Base-by-base conservation (phyloP, 2,797 vertebrate genomes). In the Erethizon dorsatum region DNA sequence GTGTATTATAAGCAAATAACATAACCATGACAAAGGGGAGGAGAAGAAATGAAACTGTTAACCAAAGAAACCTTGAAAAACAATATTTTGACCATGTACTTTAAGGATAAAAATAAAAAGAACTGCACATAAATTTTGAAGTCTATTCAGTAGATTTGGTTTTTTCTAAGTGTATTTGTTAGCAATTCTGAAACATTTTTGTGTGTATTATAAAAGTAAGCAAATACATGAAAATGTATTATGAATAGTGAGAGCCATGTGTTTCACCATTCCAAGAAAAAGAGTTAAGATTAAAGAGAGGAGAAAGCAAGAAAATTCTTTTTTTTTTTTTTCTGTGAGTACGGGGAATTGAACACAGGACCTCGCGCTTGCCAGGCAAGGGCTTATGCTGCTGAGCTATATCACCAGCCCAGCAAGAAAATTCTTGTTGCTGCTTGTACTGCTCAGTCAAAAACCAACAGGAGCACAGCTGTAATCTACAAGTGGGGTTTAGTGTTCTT, bases 111-210 rank as follows among this genome's bases (percentile, higher is more conserved):
- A 84, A 18, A 61, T 45, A 61, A 45, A 90, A 83, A 78, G 4
- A 80, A 69, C 26, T 77, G 5, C n/a, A 52, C 5, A 20, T 3
- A 86, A 24, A 86, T 63, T 92, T 9, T 90, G 13, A 91, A 73
- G n/a, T 71, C 20, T n/a, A 73, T 6, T 77, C 63, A 57, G 7
- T 52, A 63, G 15, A 15, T 47, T 33, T 71, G 5, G 2, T 54
- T 67, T 88, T 85, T 67, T 7, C 59, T 9, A 78, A 71, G 9
- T 37, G 0, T 63, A 7, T 52, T 67, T 37, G 14, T 75, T 69
- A 83, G 37, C 14, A 47, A 80, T 90, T 87, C 85, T 83, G 63
- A 96, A 83, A 54, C 12, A 54, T 37, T 67, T 83, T 47, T 61
- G 13, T 52, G 1, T 91, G 12, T 56, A 52, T 77, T 59, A 5